Evolutionary conservation across 2,797 vertebrate genomes (phyloP).

Genomic region (Chiroxiphia lanceolata): DNA sequence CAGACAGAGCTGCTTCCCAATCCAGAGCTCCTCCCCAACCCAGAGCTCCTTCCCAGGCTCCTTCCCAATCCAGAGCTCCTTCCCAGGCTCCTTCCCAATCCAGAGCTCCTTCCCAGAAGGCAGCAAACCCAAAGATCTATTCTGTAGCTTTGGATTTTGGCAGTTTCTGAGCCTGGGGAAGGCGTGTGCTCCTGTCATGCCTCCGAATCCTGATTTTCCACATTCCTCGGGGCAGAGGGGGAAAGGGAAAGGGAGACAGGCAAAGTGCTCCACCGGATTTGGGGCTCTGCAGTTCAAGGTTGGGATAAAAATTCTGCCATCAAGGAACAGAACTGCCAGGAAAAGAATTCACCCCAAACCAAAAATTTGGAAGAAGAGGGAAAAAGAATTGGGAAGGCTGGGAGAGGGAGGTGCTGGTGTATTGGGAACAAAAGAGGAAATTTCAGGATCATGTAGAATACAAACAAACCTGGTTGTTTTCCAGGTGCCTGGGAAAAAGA

Average conservation of each 20-base stretch:
- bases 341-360: not conserved
- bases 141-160: not conserved
- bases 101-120: not conserved
- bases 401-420: not conserved
- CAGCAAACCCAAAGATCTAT: not conserved
- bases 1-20: not conserved
- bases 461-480: not conserved
- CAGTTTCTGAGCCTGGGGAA: not conserved
- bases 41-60: not conserved
- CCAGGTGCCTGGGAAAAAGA: not conserved
- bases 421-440: not conserved
- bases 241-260: not conserved
- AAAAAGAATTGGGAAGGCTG: not conserved
- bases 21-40: not conserved
- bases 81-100: not conserved
- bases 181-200: not conserved
- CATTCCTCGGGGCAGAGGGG: not conserved
- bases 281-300: not conserved
- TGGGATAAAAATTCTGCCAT: not conserved
- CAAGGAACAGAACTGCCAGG: not conserved
- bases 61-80: not conserved
- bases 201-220: not conserved
- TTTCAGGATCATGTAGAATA: fast-evolving
- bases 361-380: not conserved
- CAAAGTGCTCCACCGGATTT: fast-evolving